Evolutionary conservation across 1,140 invertebrate genomes (phyloP), one percentile per base, ranked within the genome.

Genomic region (Aplysia californica): DNA sequence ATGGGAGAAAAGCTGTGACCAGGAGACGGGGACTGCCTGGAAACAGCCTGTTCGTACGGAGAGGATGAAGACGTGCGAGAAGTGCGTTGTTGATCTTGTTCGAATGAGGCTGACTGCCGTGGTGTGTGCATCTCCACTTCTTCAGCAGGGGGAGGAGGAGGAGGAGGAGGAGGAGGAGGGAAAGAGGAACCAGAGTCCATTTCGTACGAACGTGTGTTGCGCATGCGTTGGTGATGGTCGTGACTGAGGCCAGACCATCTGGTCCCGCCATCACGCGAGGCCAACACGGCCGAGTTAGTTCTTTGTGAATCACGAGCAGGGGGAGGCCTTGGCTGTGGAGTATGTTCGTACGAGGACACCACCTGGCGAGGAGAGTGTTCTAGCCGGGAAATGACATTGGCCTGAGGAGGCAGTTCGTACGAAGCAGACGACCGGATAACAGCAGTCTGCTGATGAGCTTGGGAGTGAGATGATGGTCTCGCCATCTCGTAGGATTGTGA

Each of bases 401-500:
- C 75, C 3, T 31, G 44, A 3, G 58, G 61, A 3, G 55, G 44
- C n/a, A 66, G 59, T 26, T 67, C 65, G 2, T 39, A 39, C 2
- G 79, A 29, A 58, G 79, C 55, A 70, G 78, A 58, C 61, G 68
- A 55, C 75, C 39, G 58, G n/a, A n/a, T n/a, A 73, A 73, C 41
- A 61, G 66, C 26, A 55, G 41, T 15, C 50, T 76, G 58, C 15
- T 70, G 66, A 26, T 39, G 36, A 23, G 38, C n/a, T n/a, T n/a
- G n/a, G n/a, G n/a, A 73, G 6, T 70, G 44, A 18, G 35, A 29
- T 3, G 78, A 39, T 3, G 77, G 41, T 18, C 39, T 69, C 36
- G 55, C 21, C 41, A 39, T 29, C 35, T 55, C 50, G 44, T 33
- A 44, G 61, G 58, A 58, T 58, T 68, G 35, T 69, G 75, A 36